Percentiles rank a stretch among this genome's conserved stretches.
Conservation (phyloP, 1,140 invertebrate genomes). For the Cherax quadricarinatus region DNA sequence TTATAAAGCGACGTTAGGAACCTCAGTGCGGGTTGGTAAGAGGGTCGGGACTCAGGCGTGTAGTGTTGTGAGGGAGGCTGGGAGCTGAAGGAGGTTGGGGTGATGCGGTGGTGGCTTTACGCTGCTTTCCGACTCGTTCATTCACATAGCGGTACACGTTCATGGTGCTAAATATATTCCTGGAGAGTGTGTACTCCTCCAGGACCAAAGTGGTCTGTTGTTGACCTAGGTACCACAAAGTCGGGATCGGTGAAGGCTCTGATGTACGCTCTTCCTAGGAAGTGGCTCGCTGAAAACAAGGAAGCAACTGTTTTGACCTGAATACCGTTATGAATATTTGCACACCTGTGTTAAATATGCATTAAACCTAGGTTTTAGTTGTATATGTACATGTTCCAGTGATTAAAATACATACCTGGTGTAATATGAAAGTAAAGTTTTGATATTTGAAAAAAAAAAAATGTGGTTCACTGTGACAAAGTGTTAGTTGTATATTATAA, state of each 20-base stretch:
- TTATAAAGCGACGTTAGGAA: background rate
- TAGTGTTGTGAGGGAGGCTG: background rate
- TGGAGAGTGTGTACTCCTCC: too few relatives aligned
- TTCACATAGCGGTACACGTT: too few relatives aligned
- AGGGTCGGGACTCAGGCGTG: background rate
- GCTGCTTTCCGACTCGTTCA: background rate
- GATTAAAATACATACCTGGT: background rate
- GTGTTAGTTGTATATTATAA: too few relatives aligned
- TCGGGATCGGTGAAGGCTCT: too few relatives aligned
- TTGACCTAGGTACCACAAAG: too few relatives aligned
- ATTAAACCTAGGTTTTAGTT: background rate
- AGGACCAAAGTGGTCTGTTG: too few relatives aligned
- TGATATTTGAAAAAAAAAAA: background rate
- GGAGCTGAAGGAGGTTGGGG: background rate
- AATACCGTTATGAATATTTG: background rate
- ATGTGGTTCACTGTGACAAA: background rate
- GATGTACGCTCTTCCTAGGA: background rate
- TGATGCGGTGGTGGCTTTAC: background rate
- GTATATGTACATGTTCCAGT: background rate
- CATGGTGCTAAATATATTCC: too few relatives aligned
- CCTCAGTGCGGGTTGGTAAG: slow-evolving; percentile 3
- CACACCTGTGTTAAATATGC: background rate
- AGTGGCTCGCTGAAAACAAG: background rate
- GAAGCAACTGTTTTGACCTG: background rate
- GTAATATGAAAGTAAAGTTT: background rate